phyloP scores from a whole-genome alignment of 2,113 vertebrate species.

The Etia nguti region DNA sequence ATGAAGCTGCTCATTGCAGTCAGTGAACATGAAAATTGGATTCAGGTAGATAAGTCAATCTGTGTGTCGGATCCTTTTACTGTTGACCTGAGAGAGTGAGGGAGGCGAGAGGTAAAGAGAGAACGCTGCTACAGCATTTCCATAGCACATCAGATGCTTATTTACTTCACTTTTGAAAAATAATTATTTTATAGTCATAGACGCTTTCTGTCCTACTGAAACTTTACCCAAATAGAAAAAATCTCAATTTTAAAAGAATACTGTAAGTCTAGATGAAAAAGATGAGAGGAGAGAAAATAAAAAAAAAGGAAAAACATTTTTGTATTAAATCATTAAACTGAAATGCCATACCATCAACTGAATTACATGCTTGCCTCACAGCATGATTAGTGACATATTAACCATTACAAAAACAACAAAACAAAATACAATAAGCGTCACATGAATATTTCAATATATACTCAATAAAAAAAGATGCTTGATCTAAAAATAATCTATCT shows the following conservation, averaged over 20 bases:
- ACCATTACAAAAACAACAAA: background rate
- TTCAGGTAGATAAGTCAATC: slow-evolving; percentile 78
- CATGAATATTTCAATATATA: background rate
- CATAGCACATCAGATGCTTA: slow-evolving; percentile 38
- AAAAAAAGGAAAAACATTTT: background rate
- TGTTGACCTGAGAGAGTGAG: slow-evolving; percentile 63
- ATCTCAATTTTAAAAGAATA: background rate
- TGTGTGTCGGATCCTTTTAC: slow-evolving; percentile 65
- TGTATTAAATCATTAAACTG: background rate
- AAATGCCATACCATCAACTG: background rate
- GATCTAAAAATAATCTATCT: background rate
- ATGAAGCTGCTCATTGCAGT: slow-evolving; percentile 69
- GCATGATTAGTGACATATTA: background rate
- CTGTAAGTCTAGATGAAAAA: background rate
- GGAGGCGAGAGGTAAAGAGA: background rate
- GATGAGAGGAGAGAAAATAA: background rate
- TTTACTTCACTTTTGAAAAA: slow-evolving; percentile 27
- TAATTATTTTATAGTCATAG: background rate
- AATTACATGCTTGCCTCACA: background rate
- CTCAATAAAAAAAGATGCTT: background rate
- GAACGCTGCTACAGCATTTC: slow-evolving; percentile 18
- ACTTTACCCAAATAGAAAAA: background rate
- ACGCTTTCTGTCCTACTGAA: background rate
- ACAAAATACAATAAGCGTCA: background rate
- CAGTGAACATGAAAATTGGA: slow-evolving; percentile 79